Conservation (phyloP, 2,888 invertebrate species). For the Synergus itoensis region DNA sequence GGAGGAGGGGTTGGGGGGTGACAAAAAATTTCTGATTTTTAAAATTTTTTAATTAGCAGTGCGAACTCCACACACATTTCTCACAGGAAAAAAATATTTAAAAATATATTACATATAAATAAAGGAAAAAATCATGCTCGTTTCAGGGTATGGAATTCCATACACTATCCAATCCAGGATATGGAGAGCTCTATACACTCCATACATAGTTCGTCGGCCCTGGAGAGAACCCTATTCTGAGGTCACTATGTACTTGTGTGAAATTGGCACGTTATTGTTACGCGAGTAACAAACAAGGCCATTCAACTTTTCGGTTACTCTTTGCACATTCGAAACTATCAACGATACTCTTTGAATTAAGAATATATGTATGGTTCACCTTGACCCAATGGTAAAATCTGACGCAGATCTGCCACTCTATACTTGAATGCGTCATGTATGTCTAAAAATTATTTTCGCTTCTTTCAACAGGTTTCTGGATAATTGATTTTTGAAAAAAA, state of each 20-base stretch:
- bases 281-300: constrained; percentile 33
- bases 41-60: too few relatives aligned
- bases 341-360: constrained; percentile 55
- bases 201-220: too few relatives aligned
- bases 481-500: constrained; percentile 3
- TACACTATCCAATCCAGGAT: too few relatives aligned
- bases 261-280: constrained; percentile 24
- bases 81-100: too few relatives aligned
- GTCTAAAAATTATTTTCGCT: constrained; percentile 41
- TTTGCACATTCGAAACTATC: constrained; percentile 27
- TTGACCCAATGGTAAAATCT: constrained; percentile 58
- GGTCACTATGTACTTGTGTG: not conserved
- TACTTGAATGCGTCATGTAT: constrained; percentile 39
- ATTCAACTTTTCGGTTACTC: constrained; percentile 44
- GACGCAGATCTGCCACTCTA: constrained; percentile 45
- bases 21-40: too few relatives aligned
- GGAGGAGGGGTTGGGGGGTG: too few relatives aligned
- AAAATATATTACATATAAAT: too few relatives aligned
- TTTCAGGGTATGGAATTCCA: too few relatives aligned
- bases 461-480: constrained; percentile 19
- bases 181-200: too few relatives aligned
- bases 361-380: constrained; percentile 56
- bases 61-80: too few relatives aligned
- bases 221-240: not conserved
- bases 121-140: too few relatives aligned